Percentiles rank a stretch among this genome's conserved stretches.
These are phyloP conservation scores for Chalcis sispes DNA, from an alignment of 2,888 invertebrate species.

Conservation along the genomic window DNA sequence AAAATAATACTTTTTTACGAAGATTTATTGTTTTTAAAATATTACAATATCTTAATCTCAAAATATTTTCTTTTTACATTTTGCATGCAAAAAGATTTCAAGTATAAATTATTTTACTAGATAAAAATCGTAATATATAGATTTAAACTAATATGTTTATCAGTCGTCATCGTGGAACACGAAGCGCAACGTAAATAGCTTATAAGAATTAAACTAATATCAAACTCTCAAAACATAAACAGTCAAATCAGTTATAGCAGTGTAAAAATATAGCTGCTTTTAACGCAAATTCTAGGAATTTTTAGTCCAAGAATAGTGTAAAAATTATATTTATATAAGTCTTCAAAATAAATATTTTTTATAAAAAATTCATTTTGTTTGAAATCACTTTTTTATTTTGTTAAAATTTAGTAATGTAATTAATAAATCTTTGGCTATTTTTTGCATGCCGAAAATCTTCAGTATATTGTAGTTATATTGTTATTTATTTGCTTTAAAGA, in stretches of 20 bases:
- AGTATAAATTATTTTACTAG: conserved; percentile 49
- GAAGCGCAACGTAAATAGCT: conserved; percentile 32
- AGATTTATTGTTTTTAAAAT: conserved; percentile 55
- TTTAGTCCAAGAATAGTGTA: conserved; percentile 41
- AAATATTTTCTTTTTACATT: conserved; percentile 47
- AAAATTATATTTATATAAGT: conserved; percentile 43
- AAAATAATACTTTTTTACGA: conserved; percentile 40
- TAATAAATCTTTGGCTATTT: conserved; percentile 48
- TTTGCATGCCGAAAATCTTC: conserved; percentile 39
- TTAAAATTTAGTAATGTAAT: conserved; percentile 21
- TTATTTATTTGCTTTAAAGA: conserved; percentile 22
- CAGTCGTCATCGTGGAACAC: conserved; percentile 45
- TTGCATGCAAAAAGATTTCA: conserved; percentile 49
- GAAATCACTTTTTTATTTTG: conserved; percentile 45
- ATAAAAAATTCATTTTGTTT: conserved; percentile 47
- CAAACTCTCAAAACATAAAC: conserved; percentile 43
- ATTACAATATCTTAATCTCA: conserved; percentile 56
- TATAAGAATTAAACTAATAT: conserved; percentile 37
- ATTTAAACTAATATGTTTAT: conserved; percentile 46
- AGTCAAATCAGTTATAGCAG: conserved; percentile 39
- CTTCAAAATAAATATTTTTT: conserved; percentile 51
- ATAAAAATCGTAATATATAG: conserved; percentile 44
- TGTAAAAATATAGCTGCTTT: conserved; percentile 14
- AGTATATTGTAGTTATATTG: neutral
- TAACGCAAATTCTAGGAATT: conserved; percentile 21